Evolutionary conservation across 2,888 invertebrate species (phyloP), one percentile per base, ranked within the genome.

Genomic region (Podabrus alpinus): DNA sequence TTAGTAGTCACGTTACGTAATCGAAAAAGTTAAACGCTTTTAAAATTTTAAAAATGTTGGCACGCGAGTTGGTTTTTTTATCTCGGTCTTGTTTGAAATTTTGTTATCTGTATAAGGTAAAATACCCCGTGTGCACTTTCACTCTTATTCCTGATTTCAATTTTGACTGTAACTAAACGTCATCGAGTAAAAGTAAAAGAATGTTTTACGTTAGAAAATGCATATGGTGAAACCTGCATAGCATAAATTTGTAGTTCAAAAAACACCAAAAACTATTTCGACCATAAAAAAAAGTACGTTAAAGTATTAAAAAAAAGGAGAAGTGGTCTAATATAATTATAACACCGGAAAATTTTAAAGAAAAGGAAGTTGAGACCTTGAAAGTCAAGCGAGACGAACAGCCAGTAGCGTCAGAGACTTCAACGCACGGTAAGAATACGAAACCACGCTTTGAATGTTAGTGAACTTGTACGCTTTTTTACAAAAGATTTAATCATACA

Each of bases 351-450:
- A 45, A 45, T 45, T 45, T 45, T 45, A 45, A 45, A 64, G 21
- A 64, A 64, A 64, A 64, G 62, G 62, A 64, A 64, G 21, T 64
- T 64, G 62, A 64, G 62, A 64, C 62, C 62, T 64, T 64, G 62
- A 64, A 64, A 64, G 62, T 64, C 62, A 64, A 64, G 62, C 62
- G 62, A 64, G 62, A 64, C 62, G 62, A 64, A 64, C 19, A 64
- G 21, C 61, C 15, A 17, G 62, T 64, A 19, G 21, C 17, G 62
- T 64, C 62, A 17, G 62, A 64, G 62, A 16, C 62, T 64, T 64
- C 62, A 19, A 64, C 62, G 62, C 62, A 64, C 62, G 62, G 62
- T 64, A 64, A 64, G 62, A 64, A 64, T 64, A 64, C 62, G 21
- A 64, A 64, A 64, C 62, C 62, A 21, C 15, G 62, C 62, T 64